phyloP scores from a whole-genome alignment of 2,888 invertebrate genomes.

The Galerucella pusilla region DNA sequence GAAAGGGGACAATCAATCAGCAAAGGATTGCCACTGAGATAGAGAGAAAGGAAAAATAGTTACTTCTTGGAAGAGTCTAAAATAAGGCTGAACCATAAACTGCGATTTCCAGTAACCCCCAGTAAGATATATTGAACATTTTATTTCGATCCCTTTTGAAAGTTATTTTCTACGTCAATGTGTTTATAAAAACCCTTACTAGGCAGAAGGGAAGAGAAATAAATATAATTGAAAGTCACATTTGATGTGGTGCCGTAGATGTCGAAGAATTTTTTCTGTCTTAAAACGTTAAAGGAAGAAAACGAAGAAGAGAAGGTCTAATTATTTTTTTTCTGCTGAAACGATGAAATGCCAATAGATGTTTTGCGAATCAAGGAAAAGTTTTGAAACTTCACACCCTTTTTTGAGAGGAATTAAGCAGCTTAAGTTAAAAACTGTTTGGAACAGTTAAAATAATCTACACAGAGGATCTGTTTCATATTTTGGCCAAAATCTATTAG shows the following conservation, averaged over 20 bases:
- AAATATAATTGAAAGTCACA: constrained; percentile 51
- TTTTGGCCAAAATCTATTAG: too few relatives aligned
- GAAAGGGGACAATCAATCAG: too few relatives aligned
- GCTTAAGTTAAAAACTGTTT: too few relatives aligned
- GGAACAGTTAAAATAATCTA: too few relatives aligned
- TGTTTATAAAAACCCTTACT: constrained; percentile 45
- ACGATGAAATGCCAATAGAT: constrained; percentile 22
- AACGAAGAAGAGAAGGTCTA: constrained; percentile 22
- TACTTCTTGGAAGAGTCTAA: too few relatives aligned
- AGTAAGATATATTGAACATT: background rate
- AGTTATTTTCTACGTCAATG: constrained; percentile 17
- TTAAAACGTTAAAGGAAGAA: background rate
- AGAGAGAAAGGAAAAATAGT: too few relatives aligned
- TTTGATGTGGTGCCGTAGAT: constrained; percentile 37
- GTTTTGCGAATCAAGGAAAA: constrained; percentile 8
- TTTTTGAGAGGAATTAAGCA: too few relatives aligned
- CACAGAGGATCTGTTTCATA: too few relatives aligned
- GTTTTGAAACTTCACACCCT: background rate
- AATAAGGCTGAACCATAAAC: too few relatives aligned
- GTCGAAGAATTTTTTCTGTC: constrained; percentile 30
- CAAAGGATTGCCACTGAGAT: too few relatives aligned
- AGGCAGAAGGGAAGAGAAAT: constrained; percentile 47
- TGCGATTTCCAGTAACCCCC: background rate
- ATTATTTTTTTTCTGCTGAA: constrained; percentile 28
- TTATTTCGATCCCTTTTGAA: constrained; percentile 13